Evolutionary conservation across 2,113 vertebrate species (phyloP), one percentile per base, ranked within the genome.

Genomic region (Anhinga anhinga): DNA sequence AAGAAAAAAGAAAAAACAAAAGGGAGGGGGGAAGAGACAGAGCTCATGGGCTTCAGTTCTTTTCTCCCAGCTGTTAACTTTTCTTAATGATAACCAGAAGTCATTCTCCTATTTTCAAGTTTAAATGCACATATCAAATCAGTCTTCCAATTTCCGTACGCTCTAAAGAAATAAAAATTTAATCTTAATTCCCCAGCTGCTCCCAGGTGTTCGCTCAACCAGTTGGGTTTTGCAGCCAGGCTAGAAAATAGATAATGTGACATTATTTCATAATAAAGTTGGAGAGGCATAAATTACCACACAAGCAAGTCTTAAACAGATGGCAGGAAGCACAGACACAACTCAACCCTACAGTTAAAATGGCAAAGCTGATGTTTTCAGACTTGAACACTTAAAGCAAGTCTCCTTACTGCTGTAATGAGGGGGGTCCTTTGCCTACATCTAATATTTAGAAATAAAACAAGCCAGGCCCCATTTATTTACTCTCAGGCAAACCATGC

Each of bases 91-190:
- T 53, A 86, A 61, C 4, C 55, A 86, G 45, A 93, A 96, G 63
- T 83, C n/a, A 88, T 83, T 87, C 62, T 65, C 17, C 36, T 80
- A 58, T 59, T 94, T 91, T 63, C 23, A 91, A 77, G 78, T 70
- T 88, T 82, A 85, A 96, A 90, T 44, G 55, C 23, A 88, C 27
- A 15, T 36, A 66, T 80, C 53, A 79, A 73, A 94, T 62, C 45
- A 88, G 45, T 80, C 81, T 90, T 90, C 61, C 16, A 36, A 7
- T 55, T 80, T 59, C 82, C 16, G 2, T 49, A 85, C 6, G 34
- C 18, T 95, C 36, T 86, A 80, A 91, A 94, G 61, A 72, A 94
- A 95, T 66, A 78, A 94, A 95, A 95, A 62, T 40, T 66, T 91
- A 55, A 90, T 88, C 79, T 83, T 63, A 86, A 80, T 77, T 93